Evolutionary conservation across 1,140 invertebrate genomes (phyloP), one percentile per base, ranked within the genome.

Genomic region (Brachionus calyciflorus): DNA sequence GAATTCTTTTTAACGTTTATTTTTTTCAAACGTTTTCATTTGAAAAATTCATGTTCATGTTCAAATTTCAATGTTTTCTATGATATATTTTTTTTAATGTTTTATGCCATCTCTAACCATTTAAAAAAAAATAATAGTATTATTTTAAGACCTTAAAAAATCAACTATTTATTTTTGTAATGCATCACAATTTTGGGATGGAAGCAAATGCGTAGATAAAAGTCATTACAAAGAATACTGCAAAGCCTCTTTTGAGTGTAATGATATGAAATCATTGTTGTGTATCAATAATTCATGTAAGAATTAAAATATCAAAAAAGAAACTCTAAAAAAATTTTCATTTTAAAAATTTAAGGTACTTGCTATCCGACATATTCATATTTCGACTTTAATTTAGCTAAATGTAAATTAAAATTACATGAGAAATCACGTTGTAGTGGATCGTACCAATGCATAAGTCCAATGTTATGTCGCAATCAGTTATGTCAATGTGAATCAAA

Each of bases 221-320:
- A 4, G 48, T n/a, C 48, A 51, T 17, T 51, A 24, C 48, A 51
- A 12, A 21, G 48, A 51, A 9, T 21, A 51, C 19, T 51, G 48
- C 26, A 17, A 51, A 14, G 17, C 48, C 19, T 51, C 48, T 2
- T 19, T 0, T 51, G 12, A 51, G 26, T 51, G 48, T 51, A 51
- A 24, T 24, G 2, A 51, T 51, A 12, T 19, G 26, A 17, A 51
- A 21, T 51, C 48, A 17, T 17, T 51, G 26, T 51, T 24, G 26
- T 51, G 48, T 51, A 51, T 51, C 48, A 51, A 51, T 24, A 51
- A 51, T 51, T 3, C 17, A 21, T 51, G 48, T 51, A 51, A 51
- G 7, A 51, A 51, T 14, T n/a, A 24, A 51, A 19, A n/a, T 51
- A 4, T 17, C 12, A 9, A n/a, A 51, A n/a, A 1, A 4, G 44